A percentile compares a stretch with the other conserved stretches of the same genome.
Evolutionary conservation across 2,888 invertebrate genomes (phyloP).

Genomic region (Cabera pusaria): DNA sequence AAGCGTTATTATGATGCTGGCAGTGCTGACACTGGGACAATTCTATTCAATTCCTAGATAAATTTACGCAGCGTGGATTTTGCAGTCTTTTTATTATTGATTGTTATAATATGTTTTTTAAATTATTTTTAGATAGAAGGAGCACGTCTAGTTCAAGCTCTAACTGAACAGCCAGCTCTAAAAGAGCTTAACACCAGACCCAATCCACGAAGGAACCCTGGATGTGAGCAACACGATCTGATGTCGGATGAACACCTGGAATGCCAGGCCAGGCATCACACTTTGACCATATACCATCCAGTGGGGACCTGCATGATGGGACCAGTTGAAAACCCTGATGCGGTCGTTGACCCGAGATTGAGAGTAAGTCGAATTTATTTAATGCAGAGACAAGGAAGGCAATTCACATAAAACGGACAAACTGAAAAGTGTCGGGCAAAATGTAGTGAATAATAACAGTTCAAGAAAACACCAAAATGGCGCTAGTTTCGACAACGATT

Average conservation of each 20-base stretch:
- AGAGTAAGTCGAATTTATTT: constrained; percentile 41
- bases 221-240: constrained; percentile 84
- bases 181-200: constrained; percentile 84
- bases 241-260: constrained; percentile 90
- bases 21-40: too few species aligned
- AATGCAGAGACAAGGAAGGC: too few species aligned
- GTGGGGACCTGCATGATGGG: constrained; percentile 93
- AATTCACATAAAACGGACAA: too few species aligned
- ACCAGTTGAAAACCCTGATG: constrained; percentile 69
- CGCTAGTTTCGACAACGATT: too few species aligned
- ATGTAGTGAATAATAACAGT: too few species aligned
- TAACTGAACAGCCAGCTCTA: constrained; percentile 85
- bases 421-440: too few species aligned
- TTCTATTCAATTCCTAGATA: too few species aligned
- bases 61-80: too few species aligned
- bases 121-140: constrained; percentile 85
- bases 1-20: too few species aligned
- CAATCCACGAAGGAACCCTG: constrained; percentile 86
- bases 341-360: constrained; percentile 88
- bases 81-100: too few species aligned
- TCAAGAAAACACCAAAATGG: too few species aligned
- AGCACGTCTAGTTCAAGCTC: constrained; percentile 85
- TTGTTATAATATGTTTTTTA: too few species aligned
- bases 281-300: constrained; percentile 92
- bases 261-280: constrained; percentile 89